A percentile compares a stretch with the other conserved stretches of the same genome.
phyloP scores from a whole-genome alignment of 2,888 invertebrate species.

The Polydesmus complanatus region DNA sequence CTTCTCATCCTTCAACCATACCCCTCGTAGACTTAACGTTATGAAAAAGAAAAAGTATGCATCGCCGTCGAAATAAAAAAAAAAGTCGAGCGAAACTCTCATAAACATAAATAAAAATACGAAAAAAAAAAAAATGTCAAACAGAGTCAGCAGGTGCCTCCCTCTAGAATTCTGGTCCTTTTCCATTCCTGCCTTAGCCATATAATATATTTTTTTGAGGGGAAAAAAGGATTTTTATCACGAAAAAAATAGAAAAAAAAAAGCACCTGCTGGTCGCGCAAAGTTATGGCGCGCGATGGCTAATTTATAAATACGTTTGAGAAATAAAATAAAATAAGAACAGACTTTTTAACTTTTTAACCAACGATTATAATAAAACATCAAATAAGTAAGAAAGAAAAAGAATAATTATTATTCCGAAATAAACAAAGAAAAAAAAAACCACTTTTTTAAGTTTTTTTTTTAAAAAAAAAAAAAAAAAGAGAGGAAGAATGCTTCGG shows the following conservation, averaged over 20 bases:
- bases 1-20: too few species aligned
- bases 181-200: too few species aligned
- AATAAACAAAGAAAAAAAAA: neutral
- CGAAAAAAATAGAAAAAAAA: neutral
- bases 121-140: neutral
- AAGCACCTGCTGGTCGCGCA: neutral
- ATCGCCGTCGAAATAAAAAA: too few species aligned
- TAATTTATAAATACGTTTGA: neutral
- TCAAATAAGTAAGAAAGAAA: neutral
- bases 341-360: neutral
- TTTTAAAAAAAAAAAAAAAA: neutral
- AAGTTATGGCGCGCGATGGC: neutral
- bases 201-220: too few species aligned
- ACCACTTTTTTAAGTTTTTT: neutral
- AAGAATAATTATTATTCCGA: neutral
- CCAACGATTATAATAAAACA: neutral
- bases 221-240: neutral
- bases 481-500: neutral
- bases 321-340: neutral
- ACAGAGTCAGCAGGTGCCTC: neutral
- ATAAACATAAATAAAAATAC: too few species aligned
- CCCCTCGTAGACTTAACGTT: too few species aligned
- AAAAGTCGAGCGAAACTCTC: too few species aligned
- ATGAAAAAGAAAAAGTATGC: too few species aligned
- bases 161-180: neutral